Evolutionary conservation across 2,797 vertebrate genomes (phyloP).

Genomic region (Halcyon chelicuti): DNA sequence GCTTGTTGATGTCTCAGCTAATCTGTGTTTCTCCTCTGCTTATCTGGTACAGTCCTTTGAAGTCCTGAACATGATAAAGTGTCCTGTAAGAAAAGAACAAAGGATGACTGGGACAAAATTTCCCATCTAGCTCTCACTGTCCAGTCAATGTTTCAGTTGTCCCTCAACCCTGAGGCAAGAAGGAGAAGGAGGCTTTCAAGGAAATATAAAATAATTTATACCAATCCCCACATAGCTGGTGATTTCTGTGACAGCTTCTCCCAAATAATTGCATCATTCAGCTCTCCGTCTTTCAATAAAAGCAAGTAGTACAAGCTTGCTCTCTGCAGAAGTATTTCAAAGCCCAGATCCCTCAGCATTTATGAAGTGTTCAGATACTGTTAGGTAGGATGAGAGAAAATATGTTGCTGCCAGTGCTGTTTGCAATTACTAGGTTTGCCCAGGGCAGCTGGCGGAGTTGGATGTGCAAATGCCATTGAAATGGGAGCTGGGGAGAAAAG

Average conservation of each 20-base stretch:
- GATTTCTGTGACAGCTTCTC: neutral
- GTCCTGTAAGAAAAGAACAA: conserved; percentile 8
- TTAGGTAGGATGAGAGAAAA: neutral
- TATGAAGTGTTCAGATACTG: neutral
- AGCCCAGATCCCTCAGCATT: neutral
- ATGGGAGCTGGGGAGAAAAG: neutral
- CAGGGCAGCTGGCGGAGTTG: neutral
- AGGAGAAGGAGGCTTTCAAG: neutral
- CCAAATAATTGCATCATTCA: neutral
- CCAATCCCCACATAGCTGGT: neutral
- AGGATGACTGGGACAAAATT: conserved; percentile 10
- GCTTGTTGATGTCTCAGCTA: conserved; percentile 30
- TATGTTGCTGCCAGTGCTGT: neutral
- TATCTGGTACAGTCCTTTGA: conserved; percentile 62
- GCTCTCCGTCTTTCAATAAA: neutral
- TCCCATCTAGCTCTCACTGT: neutral
- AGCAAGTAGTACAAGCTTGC: neutral
- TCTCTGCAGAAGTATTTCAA: neutral
- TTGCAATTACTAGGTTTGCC: neutral
- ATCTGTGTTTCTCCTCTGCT: conserved; percentile 43
- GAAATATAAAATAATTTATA: neutral
- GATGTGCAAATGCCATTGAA: neutral
- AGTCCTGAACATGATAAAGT: conserved; percentile 21
- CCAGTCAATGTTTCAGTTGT: neutral
- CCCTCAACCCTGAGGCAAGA: neutral